Evolutionary conservation across 2,797 vertebrate genomes (phyloP).

Genomic region (Catostomus latipinnis): DNA sequence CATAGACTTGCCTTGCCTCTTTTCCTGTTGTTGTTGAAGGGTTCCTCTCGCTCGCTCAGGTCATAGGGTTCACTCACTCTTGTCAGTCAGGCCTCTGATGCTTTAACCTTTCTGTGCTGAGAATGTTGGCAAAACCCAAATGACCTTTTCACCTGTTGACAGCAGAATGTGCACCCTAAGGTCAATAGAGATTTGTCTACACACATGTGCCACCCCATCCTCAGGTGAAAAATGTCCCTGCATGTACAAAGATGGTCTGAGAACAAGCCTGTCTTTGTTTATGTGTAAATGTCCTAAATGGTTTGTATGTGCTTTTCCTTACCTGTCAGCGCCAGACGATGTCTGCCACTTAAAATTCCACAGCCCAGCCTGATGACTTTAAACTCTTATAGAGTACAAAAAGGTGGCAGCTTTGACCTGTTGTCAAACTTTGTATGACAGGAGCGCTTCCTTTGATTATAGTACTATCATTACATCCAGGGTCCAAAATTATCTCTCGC

Average conservation of each 20-base stretch:
- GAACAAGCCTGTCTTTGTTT: conserved; percentile 43
- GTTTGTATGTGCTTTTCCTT: conserved; percentile 34
- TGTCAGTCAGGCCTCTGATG: conserved; percentile 25
- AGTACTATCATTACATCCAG: neutral
- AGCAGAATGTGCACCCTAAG: conserved; percentile 30
- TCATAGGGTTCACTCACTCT: conserved; percentile 38
- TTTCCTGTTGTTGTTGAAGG: conserved; percentile 59
- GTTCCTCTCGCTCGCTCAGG: conserved; percentile 32
- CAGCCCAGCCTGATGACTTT: neutral
- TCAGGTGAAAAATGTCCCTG: conserved; percentile 21
- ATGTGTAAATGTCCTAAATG: conserved; percentile 20
- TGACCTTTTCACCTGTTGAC: conserved; percentile 40
- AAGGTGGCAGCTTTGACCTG: conserved; percentile 8
- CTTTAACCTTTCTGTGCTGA: conserved; percentile 18
- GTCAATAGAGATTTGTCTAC: conserved; percentile 16
- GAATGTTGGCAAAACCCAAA: conserved; percentile 33
- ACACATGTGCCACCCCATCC: conserved; percentile 13
- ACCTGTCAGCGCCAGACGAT: conserved; percentile 14
- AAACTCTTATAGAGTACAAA: neutral
- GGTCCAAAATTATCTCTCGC: neutral
- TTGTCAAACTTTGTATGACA: conserved; percentile 27
- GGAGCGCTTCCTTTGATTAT: conserved; percentile 3
- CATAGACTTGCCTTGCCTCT: conserved; percentile 49
- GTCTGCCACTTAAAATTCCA: conserved; percentile 48
- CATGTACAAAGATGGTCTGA: neutral